Evolutionary conservation across 2,888 invertebrate genomes (phyloP).

Genomic region (Limnephilus rhombicus): DNA sequence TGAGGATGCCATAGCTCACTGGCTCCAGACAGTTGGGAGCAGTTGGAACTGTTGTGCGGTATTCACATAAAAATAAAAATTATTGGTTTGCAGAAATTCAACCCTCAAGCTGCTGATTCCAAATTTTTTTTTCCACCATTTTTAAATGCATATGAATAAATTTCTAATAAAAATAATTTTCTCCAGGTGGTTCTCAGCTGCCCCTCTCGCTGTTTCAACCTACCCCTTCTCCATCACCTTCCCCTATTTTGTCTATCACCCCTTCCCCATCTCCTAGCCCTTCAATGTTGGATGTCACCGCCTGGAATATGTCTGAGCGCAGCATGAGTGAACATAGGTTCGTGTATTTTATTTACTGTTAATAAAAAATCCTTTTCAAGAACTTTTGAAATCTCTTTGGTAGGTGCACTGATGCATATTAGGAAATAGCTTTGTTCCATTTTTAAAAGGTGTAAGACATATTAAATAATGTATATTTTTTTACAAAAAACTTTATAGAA

Average conservation of each 20-base stretch:
- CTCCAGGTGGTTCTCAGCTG: constrained; percentile 42
- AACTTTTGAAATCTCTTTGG: not conserved
- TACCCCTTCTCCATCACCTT: constrained; percentile 57
- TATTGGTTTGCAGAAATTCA: not conserved
- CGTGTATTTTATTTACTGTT: not conserved
- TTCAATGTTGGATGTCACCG: constrained; percentile 57
- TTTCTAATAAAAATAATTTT: not conserved
- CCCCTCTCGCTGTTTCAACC: constrained; percentile 45
- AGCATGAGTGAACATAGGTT: constrained; percentile 65
- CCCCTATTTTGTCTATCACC: constrained; percentile 55
- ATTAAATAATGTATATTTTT: too few species aligned
- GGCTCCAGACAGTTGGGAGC: too few species aligned
- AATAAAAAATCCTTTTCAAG: not conserved
- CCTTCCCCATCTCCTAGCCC: constrained; percentile 64
- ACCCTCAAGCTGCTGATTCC: not conserved
- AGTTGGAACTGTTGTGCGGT: too few species aligned
- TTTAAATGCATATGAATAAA: not conserved
- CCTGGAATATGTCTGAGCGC: constrained; percentile 63
- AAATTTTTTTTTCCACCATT: not conserved
- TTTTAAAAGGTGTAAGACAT: too few species aligned
- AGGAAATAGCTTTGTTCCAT: not conserved
- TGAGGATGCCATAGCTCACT: too few species aligned
- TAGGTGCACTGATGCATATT: not conserved
- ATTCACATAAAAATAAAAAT: too few species aligned
- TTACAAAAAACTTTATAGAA: too few species aligned